These are phyloP conservation scores for Rhynchophorus ferrugineus DNA, from an alignment of 1,140 invertebrate genomes.

Conservation along the genomic window DNA sequence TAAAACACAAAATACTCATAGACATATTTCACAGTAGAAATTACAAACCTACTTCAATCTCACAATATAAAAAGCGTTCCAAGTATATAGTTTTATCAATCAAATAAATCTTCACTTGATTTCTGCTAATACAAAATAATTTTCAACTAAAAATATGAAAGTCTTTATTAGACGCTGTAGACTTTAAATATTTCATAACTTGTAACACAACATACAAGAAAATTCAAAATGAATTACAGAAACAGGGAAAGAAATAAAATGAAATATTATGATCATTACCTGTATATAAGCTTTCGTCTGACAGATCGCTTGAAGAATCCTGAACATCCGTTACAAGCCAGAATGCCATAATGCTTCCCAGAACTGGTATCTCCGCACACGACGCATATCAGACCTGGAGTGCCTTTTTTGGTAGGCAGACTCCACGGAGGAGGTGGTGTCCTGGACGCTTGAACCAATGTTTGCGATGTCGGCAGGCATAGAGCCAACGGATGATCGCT, in stretches of 20 bases:
- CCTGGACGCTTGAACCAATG: constrained; percentile 38
- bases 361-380: constrained; percentile 96
- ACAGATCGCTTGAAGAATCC: constrained; percentile 99
- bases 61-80: too few species aligned
- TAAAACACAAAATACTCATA: too few species aligned
- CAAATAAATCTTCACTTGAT: too few species aligned
- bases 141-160: too few species aligned
- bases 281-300: constrained; percentile 92
- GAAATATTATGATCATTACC: too few species aligned
- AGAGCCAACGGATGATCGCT: constrained; percentile 36
- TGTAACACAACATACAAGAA: too few species aligned
- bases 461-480: constrained; percentile 36
- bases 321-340: constrained; percentile 98
- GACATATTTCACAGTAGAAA: too few species aligned
- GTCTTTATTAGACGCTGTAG: too few species aligned
- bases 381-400: constrained; percentile 73
- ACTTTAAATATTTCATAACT: constrained; percentile 16
- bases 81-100: too few species aligned
- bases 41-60: too few species aligned
- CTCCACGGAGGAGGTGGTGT: constrained; percentile 39
- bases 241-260: too few species aligned
- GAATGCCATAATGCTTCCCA: constrained; percentile 96
- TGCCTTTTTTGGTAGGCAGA: constrained; percentile 36
- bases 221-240: too few species aligned
- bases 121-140: not conserved